Percentiles rank a stretch among this genome's conserved stretches.
Evolutionary conservation across 2,797 vertebrate genomes (phyloP).

Genomic region (Gila robusta): DNA sequence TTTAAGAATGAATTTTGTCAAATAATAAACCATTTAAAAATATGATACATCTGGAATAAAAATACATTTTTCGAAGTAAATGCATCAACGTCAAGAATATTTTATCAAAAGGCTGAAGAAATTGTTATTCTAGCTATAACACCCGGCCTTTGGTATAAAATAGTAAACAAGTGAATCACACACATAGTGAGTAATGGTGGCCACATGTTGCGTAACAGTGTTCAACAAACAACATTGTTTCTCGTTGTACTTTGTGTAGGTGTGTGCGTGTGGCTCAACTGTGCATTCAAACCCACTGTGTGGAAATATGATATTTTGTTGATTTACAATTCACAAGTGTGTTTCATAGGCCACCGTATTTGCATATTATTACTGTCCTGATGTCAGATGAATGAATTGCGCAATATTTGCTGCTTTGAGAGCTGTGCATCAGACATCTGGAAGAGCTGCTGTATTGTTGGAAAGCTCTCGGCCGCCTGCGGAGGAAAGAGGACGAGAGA

Average conservation of each 20-base stretch:
- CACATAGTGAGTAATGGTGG: conserved; percentile 69
- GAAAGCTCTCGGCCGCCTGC: conserved; percentile 9
- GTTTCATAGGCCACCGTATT: background rate
- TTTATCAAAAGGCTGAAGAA: background rate
- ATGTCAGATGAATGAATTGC: background rate
- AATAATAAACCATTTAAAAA: background rate
- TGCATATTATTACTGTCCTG: background rate
- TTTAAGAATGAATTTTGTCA: background rate
- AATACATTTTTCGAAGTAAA: background rate
- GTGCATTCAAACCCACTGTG: conserved; percentile 8
- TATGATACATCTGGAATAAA: background rate
- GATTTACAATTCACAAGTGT: background rate
- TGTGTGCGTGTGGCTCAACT: background rate
- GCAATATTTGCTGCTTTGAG: background rate
- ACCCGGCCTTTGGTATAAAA: background rate
- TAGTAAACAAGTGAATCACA: conserved; percentile 49
- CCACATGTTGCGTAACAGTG: conserved; percentile 69
- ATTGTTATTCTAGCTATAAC: background rate
- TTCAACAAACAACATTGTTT: conserved; percentile 26
- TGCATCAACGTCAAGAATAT: background rate
- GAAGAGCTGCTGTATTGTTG: conserved; percentile 63
- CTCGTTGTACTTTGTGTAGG: conserved; percentile 10
- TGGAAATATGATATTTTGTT: background rate
- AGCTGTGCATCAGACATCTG: conserved; percentile 13
- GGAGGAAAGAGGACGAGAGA: conserved; percentile 32